Evolutionary conservation across 2,888 invertebrate genomes (phyloP).

Genomic region (Flexamia atlantica): DNA sequence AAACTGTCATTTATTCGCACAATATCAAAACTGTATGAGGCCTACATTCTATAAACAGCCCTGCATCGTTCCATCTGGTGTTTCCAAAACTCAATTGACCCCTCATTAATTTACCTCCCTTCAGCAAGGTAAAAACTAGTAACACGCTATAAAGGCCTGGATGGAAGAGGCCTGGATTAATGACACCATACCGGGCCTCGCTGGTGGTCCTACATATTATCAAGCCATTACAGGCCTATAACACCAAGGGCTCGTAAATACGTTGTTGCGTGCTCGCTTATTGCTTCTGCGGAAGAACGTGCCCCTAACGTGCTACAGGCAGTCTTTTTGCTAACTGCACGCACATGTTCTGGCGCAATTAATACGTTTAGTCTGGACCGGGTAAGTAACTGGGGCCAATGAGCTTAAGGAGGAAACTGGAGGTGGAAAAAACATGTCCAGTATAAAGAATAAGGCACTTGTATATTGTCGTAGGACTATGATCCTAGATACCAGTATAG

Average conservation of each 20-base stretch:
- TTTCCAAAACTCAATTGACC: background rate
- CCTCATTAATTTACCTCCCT: background rate
- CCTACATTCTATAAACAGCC: too few species aligned
- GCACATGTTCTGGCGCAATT: too few species aligned
- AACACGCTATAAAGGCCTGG: background rate
- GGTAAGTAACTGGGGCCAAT: too few species aligned
- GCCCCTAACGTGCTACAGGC: background rate
- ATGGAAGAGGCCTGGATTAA: background rate
- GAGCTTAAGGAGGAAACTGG: too few species aligned
- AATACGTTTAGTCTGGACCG: too few species aligned
- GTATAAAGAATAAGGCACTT: too few species aligned
- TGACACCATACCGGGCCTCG: background rate
- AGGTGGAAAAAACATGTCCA: too few species aligned
- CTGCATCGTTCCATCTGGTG: too few species aligned
- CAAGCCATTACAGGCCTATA: slow-evolving; percentile 17
- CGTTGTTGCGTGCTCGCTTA: background rate
- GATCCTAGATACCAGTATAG: too few species aligned
- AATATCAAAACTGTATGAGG: too few species aligned
- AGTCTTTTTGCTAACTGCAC: background rate
- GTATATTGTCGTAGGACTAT: too few species aligned
- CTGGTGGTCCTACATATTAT: slow-evolving; percentile 29
- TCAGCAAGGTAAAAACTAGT: background rate
- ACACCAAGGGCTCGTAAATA: slow-evolving; percentile 22
- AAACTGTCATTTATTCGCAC: too few species aligned
- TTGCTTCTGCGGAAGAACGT: background rate